Evolutionary conservation across 92 coral and sea anemone genomes (phyloP), one percentile per base, ranked within the genome.

Genomic region (Palythoa caribaeorum): DNA sequence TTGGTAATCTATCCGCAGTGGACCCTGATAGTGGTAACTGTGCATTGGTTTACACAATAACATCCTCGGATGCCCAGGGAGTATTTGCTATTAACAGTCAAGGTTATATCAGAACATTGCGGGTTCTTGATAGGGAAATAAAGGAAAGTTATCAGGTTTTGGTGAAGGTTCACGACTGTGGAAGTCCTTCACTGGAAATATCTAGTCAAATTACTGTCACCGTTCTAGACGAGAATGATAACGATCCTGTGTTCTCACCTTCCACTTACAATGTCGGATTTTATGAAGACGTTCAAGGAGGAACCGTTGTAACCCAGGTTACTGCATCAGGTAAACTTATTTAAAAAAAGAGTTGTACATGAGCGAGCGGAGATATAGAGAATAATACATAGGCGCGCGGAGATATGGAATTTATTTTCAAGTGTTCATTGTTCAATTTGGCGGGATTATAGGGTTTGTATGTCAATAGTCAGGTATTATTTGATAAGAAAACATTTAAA

Each of bases 181-280:
- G 95, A 38, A 62, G 77, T 19, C 98, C 98, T 6, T 86, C 93
- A 36, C 88, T 95, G 68, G 84, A 87, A 54, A 92, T 83, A 6
- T 86, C 92, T 9, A 93, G 94, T 14, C 89, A 87, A n/a, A 84
- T 95, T 12, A 88, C 84, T 57, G 87, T 97, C 15, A 71, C 76
- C 9, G 98, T 97, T 9, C 71, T 85, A 3, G 99, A 97, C 78
- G 69, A 63, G 71, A 97, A 97, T 44, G 99, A 97, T 68, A 89
- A 88, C 63, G 39, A 75, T 19, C 99, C 99, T 8, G 71, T 51
- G 48, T 97, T 97, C 77, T 62, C 96, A 6, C 83, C 71, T 36
- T 72, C 88, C 4, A 62, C 86, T 1, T 97, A 95, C 90, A 62
- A 39, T 7, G 90, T 88, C 6, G 73, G 86, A 19, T 90, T 95